Evolutionary conservation across 2,797 vertebrate genomes (phyloP).

Genomic region (Aphelocoma californica): DNA sequence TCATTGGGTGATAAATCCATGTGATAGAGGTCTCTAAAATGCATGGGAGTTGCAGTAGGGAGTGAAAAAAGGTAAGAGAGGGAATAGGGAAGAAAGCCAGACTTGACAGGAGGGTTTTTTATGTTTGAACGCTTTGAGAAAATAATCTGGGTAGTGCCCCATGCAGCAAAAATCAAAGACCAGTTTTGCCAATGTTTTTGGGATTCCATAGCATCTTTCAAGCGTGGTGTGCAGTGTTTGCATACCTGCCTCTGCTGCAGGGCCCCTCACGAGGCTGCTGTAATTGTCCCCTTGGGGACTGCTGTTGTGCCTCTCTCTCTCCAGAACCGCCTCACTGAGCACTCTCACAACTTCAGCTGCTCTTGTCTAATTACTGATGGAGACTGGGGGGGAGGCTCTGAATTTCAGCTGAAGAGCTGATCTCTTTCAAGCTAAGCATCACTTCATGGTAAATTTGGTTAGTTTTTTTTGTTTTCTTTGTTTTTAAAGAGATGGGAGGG

Average conservation of each 20-base stretch:
- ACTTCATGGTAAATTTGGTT: neutral
- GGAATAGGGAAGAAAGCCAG: neutral
- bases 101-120: neutral
- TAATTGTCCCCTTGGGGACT: neutral
- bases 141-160: neutral
- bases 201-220: neutral
- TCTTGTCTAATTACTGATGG: conserved; percentile 9
- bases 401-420: neutral
- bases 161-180: neutral
- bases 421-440: neutral
- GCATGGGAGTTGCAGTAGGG: neutral
- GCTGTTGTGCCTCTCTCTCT: neutral
- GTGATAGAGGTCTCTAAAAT: neutral
- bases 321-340: neutral
- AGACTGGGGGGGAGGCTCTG: neutral
- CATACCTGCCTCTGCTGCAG: neutral
- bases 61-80: neutral
- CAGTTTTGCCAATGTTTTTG: neutral
- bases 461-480: too few relatives aligned
- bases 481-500: neutral
- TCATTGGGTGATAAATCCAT: neutral
- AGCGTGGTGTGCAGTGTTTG: neutral
- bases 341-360: neutral
- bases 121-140: neutral
- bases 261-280: neutral